phyloP scores from a whole-genome alignment of 2,797 vertebrate genomes.

The Catharus ustulatus region DNA sequence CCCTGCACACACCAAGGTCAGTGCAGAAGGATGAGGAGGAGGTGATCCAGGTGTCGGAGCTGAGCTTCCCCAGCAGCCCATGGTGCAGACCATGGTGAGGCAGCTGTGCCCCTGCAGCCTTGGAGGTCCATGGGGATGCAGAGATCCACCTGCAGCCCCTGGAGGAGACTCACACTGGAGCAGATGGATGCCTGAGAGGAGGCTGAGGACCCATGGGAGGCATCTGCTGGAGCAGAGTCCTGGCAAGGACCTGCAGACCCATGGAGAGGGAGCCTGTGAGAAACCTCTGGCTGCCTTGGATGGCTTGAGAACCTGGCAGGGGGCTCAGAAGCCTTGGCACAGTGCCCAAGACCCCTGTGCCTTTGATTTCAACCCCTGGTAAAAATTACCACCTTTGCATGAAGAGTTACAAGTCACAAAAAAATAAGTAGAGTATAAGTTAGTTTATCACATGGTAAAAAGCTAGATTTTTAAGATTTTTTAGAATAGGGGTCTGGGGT shows the following conservation, averaged over 20 bases:
- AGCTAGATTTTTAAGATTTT: too few relatives aligned
- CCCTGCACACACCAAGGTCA: too few relatives aligned
- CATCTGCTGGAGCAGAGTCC: accelerated
- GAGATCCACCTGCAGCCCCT: accelerated
- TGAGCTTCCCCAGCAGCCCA: accelerated
- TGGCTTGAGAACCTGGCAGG: too few relatives aligned
- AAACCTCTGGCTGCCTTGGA: too few relatives aligned
- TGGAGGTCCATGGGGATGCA: accelerated
- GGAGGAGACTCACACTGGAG: background rate
- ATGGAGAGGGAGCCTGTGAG: background rate
- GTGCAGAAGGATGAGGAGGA: background rate
- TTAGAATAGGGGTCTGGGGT: too few relatives aligned
- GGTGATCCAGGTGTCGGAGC: accelerated
- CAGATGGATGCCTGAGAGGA: background rate
- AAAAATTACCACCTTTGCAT: too few relatives aligned
- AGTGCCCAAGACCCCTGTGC: too few relatives aligned
- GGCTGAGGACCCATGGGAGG: accelerated
- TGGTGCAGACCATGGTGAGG: background rate
- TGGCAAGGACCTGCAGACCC: accelerated
- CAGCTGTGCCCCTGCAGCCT: background rate
- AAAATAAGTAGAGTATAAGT: too few relatives aligned
- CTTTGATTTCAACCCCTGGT: too few relatives aligned
- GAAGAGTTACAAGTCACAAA: too few relatives aligned
- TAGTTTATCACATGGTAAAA: too few relatives aligned
- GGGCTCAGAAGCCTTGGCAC: too few relatives aligned